These are phyloP conservation scores for Brachionus manjavacas DNA, from an alignment of 1,140 invertebrate genomes.

Conservation along the genomic window DNA sequence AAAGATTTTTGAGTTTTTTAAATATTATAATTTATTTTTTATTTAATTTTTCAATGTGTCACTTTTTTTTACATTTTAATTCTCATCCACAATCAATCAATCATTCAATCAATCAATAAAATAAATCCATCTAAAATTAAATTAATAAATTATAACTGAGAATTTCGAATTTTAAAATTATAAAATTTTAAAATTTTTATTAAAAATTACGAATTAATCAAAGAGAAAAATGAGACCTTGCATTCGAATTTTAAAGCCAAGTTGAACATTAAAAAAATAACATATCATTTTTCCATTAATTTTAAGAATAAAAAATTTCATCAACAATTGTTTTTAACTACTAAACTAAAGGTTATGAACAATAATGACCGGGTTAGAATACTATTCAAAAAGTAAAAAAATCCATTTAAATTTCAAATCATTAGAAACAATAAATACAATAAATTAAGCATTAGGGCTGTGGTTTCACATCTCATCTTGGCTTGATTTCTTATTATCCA, in stretches of 20 bases:
- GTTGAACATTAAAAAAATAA: neutral
- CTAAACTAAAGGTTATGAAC: neutral
- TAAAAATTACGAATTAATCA: neutral
- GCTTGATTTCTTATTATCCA: neutral
- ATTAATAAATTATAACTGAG: too few relatives aligned
- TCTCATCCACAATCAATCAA: neutral
- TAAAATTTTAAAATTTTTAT: neutral
- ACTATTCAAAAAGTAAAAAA: neutral
- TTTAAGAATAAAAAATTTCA: neutral
- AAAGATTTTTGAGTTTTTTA: too few relatives aligned
- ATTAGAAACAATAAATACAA: slow-evolving; percentile 1
- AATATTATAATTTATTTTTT: too few relatives aligned
- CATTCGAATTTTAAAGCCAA: neutral
- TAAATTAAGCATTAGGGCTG: neutral
- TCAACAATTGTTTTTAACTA: neutral
- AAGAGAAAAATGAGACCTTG: neutral
- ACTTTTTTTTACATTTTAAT: neutral
- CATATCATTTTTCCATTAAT: neutral
- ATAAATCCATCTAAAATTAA: too few relatives aligned
- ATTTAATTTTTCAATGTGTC: too few relatives aligned
- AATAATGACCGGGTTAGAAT: neutral
- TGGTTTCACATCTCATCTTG: slow-evolving; percentile 12
- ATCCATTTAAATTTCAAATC: neutral
- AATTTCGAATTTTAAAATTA: neutral
- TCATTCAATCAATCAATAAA: too few relatives aligned